Conservation (phyloP, 2,888 invertebrate genomes). For the Neocrepidodera transversa region DNA sequence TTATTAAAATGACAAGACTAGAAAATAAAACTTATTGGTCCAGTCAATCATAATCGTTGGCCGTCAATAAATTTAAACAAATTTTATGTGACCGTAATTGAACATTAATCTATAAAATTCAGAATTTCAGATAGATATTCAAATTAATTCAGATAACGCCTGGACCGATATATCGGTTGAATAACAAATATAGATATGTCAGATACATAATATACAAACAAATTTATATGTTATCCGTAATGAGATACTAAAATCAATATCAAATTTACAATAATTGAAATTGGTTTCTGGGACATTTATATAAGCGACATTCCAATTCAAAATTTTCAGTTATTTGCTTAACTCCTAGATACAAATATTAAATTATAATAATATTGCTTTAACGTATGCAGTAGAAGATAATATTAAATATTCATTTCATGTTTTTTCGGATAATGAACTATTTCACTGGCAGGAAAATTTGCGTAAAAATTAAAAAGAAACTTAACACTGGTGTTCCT, state of each 20-base stretch:
- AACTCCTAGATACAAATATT: no score
- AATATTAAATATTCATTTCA: no score
- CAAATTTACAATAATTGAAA: conserved; percentile 19
- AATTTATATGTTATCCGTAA: conserved; percentile 21
- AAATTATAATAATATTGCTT: no score
- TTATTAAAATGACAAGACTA: no score
- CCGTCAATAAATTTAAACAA: conserved; percentile 20
- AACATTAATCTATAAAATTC: conserved; percentile 21
- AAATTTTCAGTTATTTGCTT: no score
- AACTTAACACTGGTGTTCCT: no score
- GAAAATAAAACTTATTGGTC: no score
- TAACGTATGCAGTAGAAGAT: no score
- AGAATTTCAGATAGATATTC: conserved; percentile 8
- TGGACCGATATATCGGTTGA: conserved; percentile 8
- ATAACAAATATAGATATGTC: conserved; percentile 29
- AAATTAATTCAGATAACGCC: conserved; percentile 26
- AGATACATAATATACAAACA: conserved; percentile 22
- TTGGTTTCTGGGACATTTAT: conserved; percentile 1
- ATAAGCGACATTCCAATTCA: no score
- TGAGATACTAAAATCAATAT: conserved; percentile 21
- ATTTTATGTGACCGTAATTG: conserved; percentile 18
- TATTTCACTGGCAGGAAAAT: no score
- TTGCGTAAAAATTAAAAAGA: no score
- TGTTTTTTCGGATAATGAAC: no score
- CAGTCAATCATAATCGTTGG: not conserved